A percentile compares a stretch with the other conserved stretches of the same genome.
phyloP scores from a whole-genome alignment of 2,888 invertebrate genomes.

The Cephus nigrinus region DNA sequence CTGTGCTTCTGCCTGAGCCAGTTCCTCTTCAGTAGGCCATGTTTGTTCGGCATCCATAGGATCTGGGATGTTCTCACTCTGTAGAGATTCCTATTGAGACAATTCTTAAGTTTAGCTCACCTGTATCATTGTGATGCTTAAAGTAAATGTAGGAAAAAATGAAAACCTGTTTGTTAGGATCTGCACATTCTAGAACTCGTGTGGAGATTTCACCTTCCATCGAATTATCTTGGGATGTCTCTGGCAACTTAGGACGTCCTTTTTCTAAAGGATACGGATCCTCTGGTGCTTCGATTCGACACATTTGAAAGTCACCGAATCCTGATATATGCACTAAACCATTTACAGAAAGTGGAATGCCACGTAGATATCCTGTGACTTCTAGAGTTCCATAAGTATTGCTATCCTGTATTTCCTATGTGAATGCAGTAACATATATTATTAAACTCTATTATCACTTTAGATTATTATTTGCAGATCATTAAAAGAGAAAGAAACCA shows the following conservation, averaged over 20 bases:
- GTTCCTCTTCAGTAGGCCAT: conserved; percentile 95
- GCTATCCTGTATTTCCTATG: conserved; percentile 30
- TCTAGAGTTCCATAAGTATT: conserved; percentile 76
- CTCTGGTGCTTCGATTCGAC: conserved; percentile 77
- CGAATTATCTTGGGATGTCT: conserved; percentile 10
- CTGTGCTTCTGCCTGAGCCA: conserved; percentile 76
- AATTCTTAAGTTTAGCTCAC: neutral
- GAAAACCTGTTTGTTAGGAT: conserved; percentile 73
- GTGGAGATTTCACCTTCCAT: conserved; percentile 59
- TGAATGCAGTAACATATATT: conserved; percentile 3
- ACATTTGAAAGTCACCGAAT: conserved; percentile 93
- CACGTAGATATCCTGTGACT: conserved; percentile 89
- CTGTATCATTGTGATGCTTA: neutral
- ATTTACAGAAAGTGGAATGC: conserved; percentile 86
- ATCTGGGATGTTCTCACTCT: conserved; percentile 85
- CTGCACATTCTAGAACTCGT: conserved; percentile 71
- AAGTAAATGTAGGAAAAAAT: neutral
- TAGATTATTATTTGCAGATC: neutral
- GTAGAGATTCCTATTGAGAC: conserved; percentile 72
- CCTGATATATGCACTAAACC: conserved; percentile 91
- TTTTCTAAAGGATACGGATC: conserved; percentile 76
- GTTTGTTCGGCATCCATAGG: conserved; percentile 97
- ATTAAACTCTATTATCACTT: conserved; percentile 39
- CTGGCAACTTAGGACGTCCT: conserved; percentile 45
- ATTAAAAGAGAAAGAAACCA: neutral